Base-by-base conservation (phyloP, 2,888 invertebrate species). In the Netelia inedita region DNA sequence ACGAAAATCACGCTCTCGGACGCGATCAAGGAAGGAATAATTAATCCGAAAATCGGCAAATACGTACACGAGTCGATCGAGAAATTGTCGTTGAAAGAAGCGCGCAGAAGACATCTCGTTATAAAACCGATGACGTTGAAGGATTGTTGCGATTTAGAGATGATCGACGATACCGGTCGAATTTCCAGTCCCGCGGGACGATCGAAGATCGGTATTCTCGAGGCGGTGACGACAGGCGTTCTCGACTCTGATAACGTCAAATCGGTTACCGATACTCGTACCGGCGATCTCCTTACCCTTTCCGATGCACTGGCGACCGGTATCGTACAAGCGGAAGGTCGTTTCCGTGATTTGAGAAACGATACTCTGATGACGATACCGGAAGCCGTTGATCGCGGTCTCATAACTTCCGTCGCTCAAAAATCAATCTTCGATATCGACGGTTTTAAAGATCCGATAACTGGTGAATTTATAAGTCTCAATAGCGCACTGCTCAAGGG, bases 351-450 rank as follows among this genome's bases (percentile, higher is more conserved):
- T 87, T 80, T 65, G 10, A 97, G 96, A 0, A 96, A 96, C 65
- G 97, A 97, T 94, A 94, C 96, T 16, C 57, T 83, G 14, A 95
- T 97, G 84, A 95, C 96, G 23, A 96, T 99, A 85, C 95, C 96
- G 19, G 98, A 98, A 92, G 99, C 99, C 0, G 98, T 98, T 16
- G 96, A 97, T 91, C 96, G 97, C 83, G 99, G 99, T 87, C 95
- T 98, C 65, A 97, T 99, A 81, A 97, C 97, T 35, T 98, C 98
- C 0, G 97, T 98, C 21, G 96, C 97, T 5, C 97, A 97, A 92
- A 97, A 97, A 93, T 97, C 98, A 1, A 97, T 98, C 88, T 98
- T 98, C 92, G 97, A 98, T 93, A 98, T 99, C 85, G 98, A 98
- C 89, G 98, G 97, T 78, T 97, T 98, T 92, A 97, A 96, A 92